These are phyloP conservation scores for Tachysurus vachellii DNA, from an alignment of 2,113 vertebrate genomes.

Conservation along the genomic window DNA sequence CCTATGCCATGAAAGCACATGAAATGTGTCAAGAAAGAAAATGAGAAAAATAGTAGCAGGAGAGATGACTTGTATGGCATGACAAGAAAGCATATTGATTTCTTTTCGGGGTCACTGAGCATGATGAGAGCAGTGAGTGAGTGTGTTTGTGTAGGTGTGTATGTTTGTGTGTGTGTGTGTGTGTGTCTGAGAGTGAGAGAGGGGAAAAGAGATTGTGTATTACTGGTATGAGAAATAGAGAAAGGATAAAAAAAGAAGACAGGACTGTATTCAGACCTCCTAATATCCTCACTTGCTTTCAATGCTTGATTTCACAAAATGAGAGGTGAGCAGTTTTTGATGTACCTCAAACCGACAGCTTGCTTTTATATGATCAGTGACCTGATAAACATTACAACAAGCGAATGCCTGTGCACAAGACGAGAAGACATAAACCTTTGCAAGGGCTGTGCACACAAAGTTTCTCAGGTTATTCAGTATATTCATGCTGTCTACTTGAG, in stretches of 20 bases:
- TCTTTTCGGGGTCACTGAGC: constrained; percentile 55
- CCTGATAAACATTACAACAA: constrained; percentile 44
- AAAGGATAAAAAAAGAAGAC: background rate
- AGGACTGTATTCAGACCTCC: constrained; percentile 3
- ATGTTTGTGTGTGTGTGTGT: background rate
- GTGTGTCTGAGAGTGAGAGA: constrained; percentile 10
- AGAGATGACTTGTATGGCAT: constrained; percentile 39
- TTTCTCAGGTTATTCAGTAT: constrained; percentile 16
- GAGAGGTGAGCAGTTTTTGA: constrained; percentile 25
- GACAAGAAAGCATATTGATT: constrained; percentile 58
- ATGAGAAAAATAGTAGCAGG: constrained; percentile 36
- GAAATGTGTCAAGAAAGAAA: constrained; percentile 34
- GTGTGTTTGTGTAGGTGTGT: background rate
- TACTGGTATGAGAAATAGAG: background rate
- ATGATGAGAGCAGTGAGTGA: constrained; percentile 30
- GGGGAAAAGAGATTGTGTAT: background rate
- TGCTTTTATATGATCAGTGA: constrained; percentile 40
- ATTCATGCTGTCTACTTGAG: background rate
- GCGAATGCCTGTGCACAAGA: background rate
- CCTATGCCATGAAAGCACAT: constrained; percentile 36
- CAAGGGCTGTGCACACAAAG: background rate
- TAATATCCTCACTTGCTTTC: constrained; percentile 24
- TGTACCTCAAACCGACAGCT: constrained; percentile 36
- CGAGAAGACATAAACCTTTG: constrained; percentile 8
- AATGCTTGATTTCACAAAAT: constrained; percentile 42